Evolutionary conservation across 2,888 invertebrate genomes (phyloP), one percentile per base, ranked within the genome.

Genomic region (Lissocephala sabroskyi): DNA sequence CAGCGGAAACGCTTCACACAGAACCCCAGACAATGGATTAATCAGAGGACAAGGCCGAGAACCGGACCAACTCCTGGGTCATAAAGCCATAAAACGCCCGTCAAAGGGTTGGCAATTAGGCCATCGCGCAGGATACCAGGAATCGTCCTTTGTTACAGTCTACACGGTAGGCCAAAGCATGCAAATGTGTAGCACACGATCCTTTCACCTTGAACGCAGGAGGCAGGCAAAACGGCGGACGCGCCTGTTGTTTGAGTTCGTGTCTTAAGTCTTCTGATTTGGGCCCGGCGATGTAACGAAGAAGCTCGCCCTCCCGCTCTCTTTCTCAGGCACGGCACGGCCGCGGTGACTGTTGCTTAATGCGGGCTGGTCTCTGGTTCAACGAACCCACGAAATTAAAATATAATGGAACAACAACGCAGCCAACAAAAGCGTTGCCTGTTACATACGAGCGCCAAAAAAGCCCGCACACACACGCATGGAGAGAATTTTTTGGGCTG

Each of bases 201-300:
- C 10, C 6, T 11, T 23, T 28, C 14, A 14, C 28, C 39, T 26
- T 40, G 36, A 42, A 55, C 40, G 28, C 16, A 55, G 46, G 55
- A 42, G 36, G 29, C 28, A 16, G 44, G 29, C 50, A 62, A 62
- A 32, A 50, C 10, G 41, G n/a, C 39, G n/a, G 44, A 30, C 16
- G 29, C 40, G 23, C 23, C 23, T 23, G 4, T 16, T 36, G 33
- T 39, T 40, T 45, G 60, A 67, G 71, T 75, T 75, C 46, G 71
- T 75, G 56, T 63, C 65, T 50, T 75, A 71, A 75, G 71, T 73
- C 75, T 71, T 73, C 67, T 56, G 59, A 56, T 65, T 51, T 49
- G 18, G 33, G 5, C 32, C 35, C 19, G 30, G 23, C n/a, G 9
- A 16, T 35, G 16, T 19, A n/a, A 45, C 40, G 50, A 58, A 57